phyloP scores from a whole-genome alignment of 2,797 vertebrate genomes.

The Danio kyathit region DNA sequence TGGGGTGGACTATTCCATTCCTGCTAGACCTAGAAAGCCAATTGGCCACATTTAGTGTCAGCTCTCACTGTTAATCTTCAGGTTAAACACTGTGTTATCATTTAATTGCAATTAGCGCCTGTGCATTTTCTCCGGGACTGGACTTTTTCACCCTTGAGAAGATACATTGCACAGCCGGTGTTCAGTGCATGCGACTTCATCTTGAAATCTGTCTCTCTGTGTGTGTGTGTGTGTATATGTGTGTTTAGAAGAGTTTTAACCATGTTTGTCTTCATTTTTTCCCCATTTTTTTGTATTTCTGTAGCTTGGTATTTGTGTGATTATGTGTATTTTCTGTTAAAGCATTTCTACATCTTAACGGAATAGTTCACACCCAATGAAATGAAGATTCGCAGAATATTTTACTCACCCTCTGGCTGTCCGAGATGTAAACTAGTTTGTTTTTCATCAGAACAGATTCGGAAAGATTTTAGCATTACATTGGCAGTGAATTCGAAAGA shows the following conservation, averaged over 20 bases:
- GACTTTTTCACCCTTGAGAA: slow-evolving; percentile 63
- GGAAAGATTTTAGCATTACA: too few relatives aligned
- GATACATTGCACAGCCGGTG: slow-evolving; percentile 59
- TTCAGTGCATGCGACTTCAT: slow-evolving; percentile 58
- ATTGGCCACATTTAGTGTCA: slow-evolving; percentile 4
- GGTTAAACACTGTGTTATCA: slow-evolving; percentile 4
- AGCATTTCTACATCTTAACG: slow-evolving; percentile 12
- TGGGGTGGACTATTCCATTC: slow-evolving; percentile 64
- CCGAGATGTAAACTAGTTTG: background rate
- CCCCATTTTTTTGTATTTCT: background rate
- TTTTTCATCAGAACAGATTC: background rate
- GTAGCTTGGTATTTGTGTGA: slow-evolving; percentile 31
- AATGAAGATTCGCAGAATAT: background rate
- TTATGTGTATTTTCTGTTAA: background rate
- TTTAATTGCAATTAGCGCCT: slow-evolving; percentile 1
- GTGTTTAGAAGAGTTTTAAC: slow-evolving; percentile 41
- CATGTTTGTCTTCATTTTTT: slow-evolving; percentile 35
- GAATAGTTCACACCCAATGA: background rate
- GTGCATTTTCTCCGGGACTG: slow-evolving; percentile 43
- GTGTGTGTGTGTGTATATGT: slow-evolving; percentile 29
- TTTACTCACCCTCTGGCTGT: background rate
- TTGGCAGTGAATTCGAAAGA: too few relatives aligned
- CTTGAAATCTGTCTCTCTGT: background rate
- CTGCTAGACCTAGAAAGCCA: slow-evolving; percentile 22
- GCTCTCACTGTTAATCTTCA: background rate